A percentile compares a stretch with the other conserved stretches of the same genome.
Evolutionary conservation across 2,113 vertebrate species (phyloP).

Genomic region (Haliaeetus leucogaster): DNA sequence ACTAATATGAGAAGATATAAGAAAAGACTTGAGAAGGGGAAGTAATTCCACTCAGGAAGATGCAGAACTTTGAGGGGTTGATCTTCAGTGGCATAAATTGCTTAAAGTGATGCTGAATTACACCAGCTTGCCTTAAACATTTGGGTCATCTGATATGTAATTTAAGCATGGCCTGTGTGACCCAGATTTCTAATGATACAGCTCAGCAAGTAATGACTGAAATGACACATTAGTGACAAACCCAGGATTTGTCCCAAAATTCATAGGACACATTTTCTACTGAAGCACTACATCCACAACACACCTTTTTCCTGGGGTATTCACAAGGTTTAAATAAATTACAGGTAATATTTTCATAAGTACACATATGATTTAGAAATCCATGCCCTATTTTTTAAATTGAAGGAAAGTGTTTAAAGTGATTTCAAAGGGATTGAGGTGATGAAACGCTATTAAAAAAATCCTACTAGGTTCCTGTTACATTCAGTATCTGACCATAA

Average conservation of each 20-base stretch:
- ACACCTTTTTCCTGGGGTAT: not conserved
- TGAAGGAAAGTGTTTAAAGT: slow-evolving; percentile 31
- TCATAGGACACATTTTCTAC: not conserved
- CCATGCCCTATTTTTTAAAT: slow-evolving; percentile 11
- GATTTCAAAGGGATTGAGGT: slow-evolving; percentile 15
- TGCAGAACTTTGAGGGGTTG: not conserved
- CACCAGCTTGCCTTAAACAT: slow-evolving; percentile 1
- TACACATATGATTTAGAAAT: not conserved
- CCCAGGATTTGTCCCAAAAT: not conserved
- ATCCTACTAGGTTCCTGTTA: not conserved
- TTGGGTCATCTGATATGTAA: slow-evolving; percentile 20
- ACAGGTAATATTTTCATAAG: slow-evolving; percentile 26
- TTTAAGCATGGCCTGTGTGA: not conserved
- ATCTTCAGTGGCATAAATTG: slow-evolving; percentile 28
- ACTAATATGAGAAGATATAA: not conserved
- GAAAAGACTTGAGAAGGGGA: not conserved
- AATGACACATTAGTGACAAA: not conserved
- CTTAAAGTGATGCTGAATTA: slow-evolving; percentile 26
- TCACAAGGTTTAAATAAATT: slow-evolving; percentile 38
- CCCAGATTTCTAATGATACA: slow-evolving; percentile 8
- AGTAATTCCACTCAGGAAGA: slow-evolving; percentile 6
- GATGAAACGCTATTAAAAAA: not conserved
- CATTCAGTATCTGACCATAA: not conserved
- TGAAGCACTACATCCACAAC: not conserved
- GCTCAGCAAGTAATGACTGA: slow-evolving; percentile 13